Base-by-base conservation (phyloP, 1,140 invertebrate species). In the Arctopsyche grandis region DNA sequence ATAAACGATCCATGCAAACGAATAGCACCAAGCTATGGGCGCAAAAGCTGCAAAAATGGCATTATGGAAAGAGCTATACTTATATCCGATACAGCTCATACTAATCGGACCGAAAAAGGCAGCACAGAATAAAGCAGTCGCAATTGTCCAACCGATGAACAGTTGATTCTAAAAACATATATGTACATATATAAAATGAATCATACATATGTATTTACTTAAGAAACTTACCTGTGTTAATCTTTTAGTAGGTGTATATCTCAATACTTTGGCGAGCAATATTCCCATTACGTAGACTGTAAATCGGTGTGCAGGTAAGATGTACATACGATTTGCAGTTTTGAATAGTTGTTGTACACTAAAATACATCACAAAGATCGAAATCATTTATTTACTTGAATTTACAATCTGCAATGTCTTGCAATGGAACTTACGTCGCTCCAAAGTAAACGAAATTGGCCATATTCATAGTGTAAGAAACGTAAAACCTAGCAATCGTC, bases 281-380 rank as follows among this genome's bases (percentile, higher is more conserved):
- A 94, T 90, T 52, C 93, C 93, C 86, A 94, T 91, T 56, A 93
- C 91, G 82, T 94, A 94, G 16, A 93, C 91, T 0, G 93, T 93
- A 1, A 92, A 86, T 83, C 93, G 86, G 82, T 94, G 91, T 0
- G 90, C 89, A 22, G 93, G 93, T 74, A 94, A 85, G 24, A 92
- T 93, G 83, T 94, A 94, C 81, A 93, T 93, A 29, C 91, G 87
- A 85, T 93, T 91, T 5, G 93, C 93, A 0, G 93, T 94, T 46
- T 91, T 89, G 83, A 93, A 93, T 52, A 94, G 84, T 82, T 92
- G 90, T 80, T 89, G 87, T 46, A 93, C 90, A 69, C 93, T 94
- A 83, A 24, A 83, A 24, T 24, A 60, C 10, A 21, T 60, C 16
- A 21, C 1, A 38, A 5, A 60, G 3, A 14, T 22, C 58, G 16